These are phyloP conservation scores for Cordilura impudica DNA, from an alignment of 2,888 invertebrate genomes.

Conservation along the genomic window DNA sequence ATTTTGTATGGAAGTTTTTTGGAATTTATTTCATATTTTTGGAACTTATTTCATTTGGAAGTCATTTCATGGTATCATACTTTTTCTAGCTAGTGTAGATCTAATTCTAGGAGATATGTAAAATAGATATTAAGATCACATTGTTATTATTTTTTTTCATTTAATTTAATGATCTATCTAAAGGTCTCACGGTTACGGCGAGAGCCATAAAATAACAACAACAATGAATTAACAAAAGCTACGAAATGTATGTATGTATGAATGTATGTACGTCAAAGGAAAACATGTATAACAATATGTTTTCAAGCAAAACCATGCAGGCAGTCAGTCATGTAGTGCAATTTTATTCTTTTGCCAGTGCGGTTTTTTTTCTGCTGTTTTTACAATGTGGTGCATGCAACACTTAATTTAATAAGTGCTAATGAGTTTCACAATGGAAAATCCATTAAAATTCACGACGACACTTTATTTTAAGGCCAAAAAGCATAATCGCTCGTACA, in stretches of 20 bases:
- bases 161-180: constrained; percentile 26
- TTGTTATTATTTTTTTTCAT: constrained; percentile 29
- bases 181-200: not conserved
- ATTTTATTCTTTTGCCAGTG: constrained; percentile 10
- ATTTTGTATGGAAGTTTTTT: no score
- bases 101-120: no score
- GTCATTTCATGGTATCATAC: no score
- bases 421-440: constrained; percentile 71
- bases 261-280: not conserved
- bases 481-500: no score
- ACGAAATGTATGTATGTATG: no score
- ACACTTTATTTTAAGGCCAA: constrained; percentile 14
- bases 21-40: no score
- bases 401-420: constrained; percentile 75
- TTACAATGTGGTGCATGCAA: constrained; percentile 59
- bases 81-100: no score
- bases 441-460: constrained; percentile 58
- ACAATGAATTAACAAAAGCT: constrained; percentile 15
- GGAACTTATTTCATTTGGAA: no score
- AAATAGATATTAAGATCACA: no score
- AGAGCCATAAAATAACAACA: constrained; percentile 12
- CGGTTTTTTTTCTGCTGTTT: constrained; percentile 4
- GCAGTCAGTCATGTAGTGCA: constrained; percentile 29
- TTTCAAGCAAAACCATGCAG: not conserved
- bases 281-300: not conserved